A percentile compares a stretch with the other conserved stretches of the same genome.
These are phyloP conservation scores for Podargus strigoides DNA, from an alignment of 2,797 vertebrate genomes.

Conservation along the genomic window DNA sequence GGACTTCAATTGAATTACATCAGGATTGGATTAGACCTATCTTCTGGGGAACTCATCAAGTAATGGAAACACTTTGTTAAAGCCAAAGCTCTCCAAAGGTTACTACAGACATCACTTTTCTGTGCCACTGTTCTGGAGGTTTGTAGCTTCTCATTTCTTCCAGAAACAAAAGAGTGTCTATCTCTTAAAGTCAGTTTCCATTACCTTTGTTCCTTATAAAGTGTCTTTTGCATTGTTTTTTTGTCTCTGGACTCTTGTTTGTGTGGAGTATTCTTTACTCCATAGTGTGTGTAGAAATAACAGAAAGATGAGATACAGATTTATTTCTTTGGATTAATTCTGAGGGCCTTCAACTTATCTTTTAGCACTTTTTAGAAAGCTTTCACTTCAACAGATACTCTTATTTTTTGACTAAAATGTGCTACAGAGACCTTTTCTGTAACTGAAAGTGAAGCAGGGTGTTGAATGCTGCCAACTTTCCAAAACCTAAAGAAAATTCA, in stretches of 20 bases:
- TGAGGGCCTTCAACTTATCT: neutral
- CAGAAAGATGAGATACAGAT: neutral
- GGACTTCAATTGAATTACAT: neutral
- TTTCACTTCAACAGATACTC: neutral
- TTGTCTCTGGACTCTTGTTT: neutral
- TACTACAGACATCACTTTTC: neutral
- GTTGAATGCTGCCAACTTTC: slow-evolving; percentile 38
- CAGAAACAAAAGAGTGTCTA: neutral
- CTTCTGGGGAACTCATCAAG: neutral
- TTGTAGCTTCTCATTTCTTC: neutral
- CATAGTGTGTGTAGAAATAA: neutral
- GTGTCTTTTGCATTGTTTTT: neutral
- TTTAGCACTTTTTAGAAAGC: neutral
- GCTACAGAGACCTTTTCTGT: neutral
- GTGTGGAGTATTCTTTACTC: neutral
- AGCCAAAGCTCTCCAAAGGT: neutral
- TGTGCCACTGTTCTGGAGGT: neutral
- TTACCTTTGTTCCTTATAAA: neutral
- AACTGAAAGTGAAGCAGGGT: neutral
- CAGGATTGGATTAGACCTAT: neutral
- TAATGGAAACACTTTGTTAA: neutral
- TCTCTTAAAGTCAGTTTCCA: neutral
- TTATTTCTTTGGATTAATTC: neutral
- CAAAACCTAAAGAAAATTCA: slow-evolving; percentile 28
- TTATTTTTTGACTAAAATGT: slow-evolving; percentile 1